phyloP scores from a whole-genome alignment of 2,888 invertebrate genomes.

The Lymantria monacha region DNA sequence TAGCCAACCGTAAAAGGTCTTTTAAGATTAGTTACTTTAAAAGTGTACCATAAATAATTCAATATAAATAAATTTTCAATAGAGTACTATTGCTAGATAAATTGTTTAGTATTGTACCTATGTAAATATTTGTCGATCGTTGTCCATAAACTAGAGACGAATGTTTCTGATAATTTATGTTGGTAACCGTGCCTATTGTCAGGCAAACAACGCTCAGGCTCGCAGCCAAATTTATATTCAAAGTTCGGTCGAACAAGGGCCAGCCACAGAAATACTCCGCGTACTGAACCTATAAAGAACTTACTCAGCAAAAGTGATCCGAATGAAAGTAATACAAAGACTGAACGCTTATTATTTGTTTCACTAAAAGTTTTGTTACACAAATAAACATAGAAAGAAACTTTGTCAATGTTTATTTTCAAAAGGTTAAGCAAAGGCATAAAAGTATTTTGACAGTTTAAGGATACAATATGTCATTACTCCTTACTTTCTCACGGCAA shows the following conservation, averaged over 20 bases:
- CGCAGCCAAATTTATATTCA: constrained; percentile 67
- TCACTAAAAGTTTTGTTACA: constrained; percentile 22
- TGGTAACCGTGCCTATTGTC: constrained; percentile 62
- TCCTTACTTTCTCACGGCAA: no score
- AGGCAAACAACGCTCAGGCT: constrained; percentile 59
- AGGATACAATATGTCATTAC: no score
- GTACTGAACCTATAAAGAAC: constrained; percentile 52
- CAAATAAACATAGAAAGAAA: no score
- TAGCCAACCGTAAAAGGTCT: constrained; percentile 19
- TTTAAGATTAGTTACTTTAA: constrained; percentile 15
- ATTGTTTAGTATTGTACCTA: constrained; percentile 27
- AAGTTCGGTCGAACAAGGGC: constrained; percentile 57
- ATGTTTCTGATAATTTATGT: constrained; percentile 70
- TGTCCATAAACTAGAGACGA: constrained; percentile 58
- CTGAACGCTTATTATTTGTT: constrained; percentile 33
- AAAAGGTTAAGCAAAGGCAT: no score
- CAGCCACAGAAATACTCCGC: constrained; percentile 48
- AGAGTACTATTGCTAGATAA: constrained; percentile 27
- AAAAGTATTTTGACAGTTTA: no score
- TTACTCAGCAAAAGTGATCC: constrained; percentile 54
- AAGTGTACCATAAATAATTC: constrained; percentile 22
- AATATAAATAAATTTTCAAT: constrained; percentile 28
- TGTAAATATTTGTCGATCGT: constrained; percentile 62
- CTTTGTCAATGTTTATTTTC: no score
- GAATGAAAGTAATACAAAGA: constrained; percentile 50